phyloP scores from a whole-genome alignment of 2,888 invertebrate species.

The Marasmarcha lunaedactyla region DNA sequence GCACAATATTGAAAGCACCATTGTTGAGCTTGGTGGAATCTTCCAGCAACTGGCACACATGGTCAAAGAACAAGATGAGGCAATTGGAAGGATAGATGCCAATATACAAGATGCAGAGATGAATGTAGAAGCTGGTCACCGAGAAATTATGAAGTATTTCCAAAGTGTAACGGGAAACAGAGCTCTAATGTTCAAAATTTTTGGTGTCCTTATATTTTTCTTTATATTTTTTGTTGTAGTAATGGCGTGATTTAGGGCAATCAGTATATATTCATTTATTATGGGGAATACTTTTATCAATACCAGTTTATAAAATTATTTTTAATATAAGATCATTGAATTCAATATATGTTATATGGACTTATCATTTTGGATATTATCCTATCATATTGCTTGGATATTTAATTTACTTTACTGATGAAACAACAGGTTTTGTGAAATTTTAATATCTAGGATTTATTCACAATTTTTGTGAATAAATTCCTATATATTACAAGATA shows the following conservation, averaged over 20 bases:
- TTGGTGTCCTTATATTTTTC: constrained; percentile 97
- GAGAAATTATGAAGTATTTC: constrained; percentile 97
- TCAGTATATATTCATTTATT: constrained; percentile 1
- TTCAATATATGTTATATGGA: too few species aligned
- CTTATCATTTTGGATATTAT: too few species aligned
- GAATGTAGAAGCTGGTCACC: constrained; percentile 98
- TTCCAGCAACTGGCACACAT: constrained; percentile 96
- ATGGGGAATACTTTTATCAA: too few species aligned
- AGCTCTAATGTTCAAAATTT: constrained; percentile 99
- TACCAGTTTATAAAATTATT: too few species aligned
- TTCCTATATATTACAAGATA: too few species aligned
- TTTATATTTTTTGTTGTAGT: constrained; percentile 99
- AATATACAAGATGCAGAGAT: constrained; percentile 96
- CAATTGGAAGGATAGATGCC: constrained; percentile 96
- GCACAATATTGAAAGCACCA: constrained; percentile 99
- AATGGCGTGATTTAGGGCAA: constrained; percentile 73
- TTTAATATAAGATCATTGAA: too few species aligned
- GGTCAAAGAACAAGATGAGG: constrained; percentile 99
- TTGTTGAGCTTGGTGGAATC: constrained; percentile 98
- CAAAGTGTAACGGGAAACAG: constrained; percentile 96
- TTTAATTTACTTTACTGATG: too few species aligned
- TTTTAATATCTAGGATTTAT: too few species aligned
- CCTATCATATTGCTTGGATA: too few species aligned
- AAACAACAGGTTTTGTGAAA: too few species aligned
- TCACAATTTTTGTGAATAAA: too few species aligned